phyloP scores from a whole-genome alignment of 1,140 invertebrate genomes.

The Venustaconcha ellipsiformis region DNA sequence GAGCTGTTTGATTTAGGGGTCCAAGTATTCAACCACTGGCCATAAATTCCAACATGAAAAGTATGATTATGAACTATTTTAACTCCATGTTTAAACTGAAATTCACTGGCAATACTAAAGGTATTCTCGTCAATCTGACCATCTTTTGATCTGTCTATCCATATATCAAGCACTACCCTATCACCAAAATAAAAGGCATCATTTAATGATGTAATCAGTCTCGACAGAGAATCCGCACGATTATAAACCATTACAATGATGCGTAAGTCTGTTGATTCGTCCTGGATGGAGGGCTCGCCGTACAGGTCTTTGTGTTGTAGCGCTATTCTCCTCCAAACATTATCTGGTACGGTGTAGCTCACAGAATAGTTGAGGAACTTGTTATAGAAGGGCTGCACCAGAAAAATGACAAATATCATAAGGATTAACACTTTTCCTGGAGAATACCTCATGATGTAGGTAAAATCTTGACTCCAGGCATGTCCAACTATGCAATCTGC shows the following conservation, averaged over 20 bases:
- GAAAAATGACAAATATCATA: too few relatives aligned
- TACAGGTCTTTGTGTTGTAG: too few relatives aligned
- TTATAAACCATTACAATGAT: conserved; percentile 43
- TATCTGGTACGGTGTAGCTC: too few relatives aligned
- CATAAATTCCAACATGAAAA: conserved; percentile 36
- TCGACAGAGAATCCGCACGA: conserved; percentile 29
- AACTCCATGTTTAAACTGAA: conserved; percentile 39
- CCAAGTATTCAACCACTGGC: conserved; percentile 55
- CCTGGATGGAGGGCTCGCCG: too few relatives aligned
- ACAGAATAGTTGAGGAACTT: too few relatives aligned
- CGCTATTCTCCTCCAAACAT: too few relatives aligned
- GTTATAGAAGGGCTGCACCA: too few relatives aligned
- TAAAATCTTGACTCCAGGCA: too few relatives aligned
- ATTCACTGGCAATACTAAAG: conserved; percentile 15
- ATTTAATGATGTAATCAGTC: conserved; percentile 38
- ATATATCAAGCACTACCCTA: conserved; percentile 40
- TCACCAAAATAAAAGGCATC: conserved; percentile 37
- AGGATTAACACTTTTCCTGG: too few relatives aligned
- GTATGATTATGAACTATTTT: conserved; percentile 32
- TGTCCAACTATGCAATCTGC: too few relatives aligned
- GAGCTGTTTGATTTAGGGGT: conserved; percentile 13
- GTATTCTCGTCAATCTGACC: conserved; percentile 31
- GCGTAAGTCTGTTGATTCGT: conserved; percentile 5
- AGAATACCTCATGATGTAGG: too few relatives aligned
- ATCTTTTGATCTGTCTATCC: conserved; percentile 38